Conservation (phyloP, 2,113 vertebrate genomes). For the Dissostichus mawsoni region DNA sequence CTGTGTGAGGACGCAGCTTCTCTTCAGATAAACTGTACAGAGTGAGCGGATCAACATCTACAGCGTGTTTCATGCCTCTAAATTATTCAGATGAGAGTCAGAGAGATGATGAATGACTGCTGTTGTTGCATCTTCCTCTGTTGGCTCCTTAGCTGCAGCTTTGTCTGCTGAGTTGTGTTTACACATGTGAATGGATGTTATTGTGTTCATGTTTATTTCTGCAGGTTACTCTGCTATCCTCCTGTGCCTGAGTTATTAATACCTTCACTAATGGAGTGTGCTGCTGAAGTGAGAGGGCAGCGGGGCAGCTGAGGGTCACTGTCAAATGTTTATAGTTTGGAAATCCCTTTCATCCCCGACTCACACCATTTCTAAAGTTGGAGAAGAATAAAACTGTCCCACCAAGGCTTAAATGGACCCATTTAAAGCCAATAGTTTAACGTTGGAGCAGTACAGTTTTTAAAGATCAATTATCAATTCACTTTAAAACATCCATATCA, state of each 20-base stretch:
- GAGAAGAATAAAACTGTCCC: no score
- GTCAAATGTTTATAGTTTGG: conserved; percentile 36
- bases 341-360: not conserved
- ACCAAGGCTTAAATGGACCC: no score
- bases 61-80: not conserved
- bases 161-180: not conserved
- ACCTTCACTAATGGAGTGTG: conserved; percentile 39
- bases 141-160: not conserved
- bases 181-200: not conserved
- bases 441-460: no score
- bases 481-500: not conserved
- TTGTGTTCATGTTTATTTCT: not conserved
- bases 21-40: not conserved
- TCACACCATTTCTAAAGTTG: no score
- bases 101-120: not conserved
- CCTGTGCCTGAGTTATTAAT: conserved; percentile 33
- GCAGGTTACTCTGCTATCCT: not conserved
- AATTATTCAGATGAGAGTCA: not conserved
- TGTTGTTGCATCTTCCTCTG: not conserved
- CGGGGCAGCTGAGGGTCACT: not conserved
- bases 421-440: no score
- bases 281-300: conserved; percentile 18
- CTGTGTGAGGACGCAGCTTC: conserved; percentile 21
- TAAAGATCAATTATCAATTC: no score
- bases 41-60: not conserved